phyloP scores from a whole-genome alignment of 2,113 vertebrate genomes.

The Tragelaphus buxtoni region DNA sequence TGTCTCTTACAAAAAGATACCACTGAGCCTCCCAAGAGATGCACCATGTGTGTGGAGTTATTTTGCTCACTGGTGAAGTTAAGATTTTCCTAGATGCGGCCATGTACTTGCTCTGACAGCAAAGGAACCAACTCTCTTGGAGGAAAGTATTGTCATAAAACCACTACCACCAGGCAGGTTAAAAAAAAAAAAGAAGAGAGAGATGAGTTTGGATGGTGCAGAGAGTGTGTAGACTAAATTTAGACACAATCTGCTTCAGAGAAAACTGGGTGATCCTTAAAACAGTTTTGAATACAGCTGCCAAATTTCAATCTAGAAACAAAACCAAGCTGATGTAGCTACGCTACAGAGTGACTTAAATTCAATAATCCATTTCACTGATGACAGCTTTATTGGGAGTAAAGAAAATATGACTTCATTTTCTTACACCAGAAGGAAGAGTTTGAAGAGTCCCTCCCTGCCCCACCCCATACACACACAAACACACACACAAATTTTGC shows the following conservation, averaged over 20 bases:
- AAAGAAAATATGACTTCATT: constrained; percentile 21
- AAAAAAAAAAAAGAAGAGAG: neutral
- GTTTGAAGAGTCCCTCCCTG: neutral
- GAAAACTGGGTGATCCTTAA: neutral
- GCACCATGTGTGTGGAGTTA: neutral
- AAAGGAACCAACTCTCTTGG: neutral
- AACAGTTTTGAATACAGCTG: constrained; percentile 39
- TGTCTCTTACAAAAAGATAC: neutral
- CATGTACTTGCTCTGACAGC: neutral
- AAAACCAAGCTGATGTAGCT: constrained; percentile 27
- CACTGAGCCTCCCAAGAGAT: neutral
- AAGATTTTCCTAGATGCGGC: neutral
- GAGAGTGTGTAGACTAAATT: neutral
- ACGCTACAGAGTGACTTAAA: constrained; percentile 25
- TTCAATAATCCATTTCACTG: constrained; percentile 43
- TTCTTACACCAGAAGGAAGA: neutral
- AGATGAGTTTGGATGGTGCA: neutral
- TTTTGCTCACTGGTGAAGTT: neutral
- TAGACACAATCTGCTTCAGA: neutral
- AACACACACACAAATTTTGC: neutral
- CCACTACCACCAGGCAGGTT: neutral
- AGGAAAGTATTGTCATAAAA: neutral
- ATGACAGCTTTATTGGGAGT: constrained; percentile 48
- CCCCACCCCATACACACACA: too few species aligned
- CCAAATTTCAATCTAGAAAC: constrained; percentile 51